These are phyloP conservation scores for Pilophorus perplexus DNA, from an alignment of 2,888 invertebrate genomes.

Conservation along the genomic window DNA sequence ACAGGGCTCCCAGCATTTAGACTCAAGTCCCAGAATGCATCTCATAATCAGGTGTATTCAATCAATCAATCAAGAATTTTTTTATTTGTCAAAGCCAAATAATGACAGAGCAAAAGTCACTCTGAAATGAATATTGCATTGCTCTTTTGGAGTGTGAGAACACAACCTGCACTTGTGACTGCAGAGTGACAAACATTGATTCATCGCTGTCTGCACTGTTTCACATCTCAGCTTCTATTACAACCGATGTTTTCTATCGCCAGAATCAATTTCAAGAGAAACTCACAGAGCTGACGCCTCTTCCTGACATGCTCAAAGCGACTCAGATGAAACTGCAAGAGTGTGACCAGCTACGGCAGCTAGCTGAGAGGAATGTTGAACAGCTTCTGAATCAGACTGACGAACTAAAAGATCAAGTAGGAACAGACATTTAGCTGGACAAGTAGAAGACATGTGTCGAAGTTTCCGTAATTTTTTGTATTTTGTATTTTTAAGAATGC, in stretches of 20 bases:
- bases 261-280: slow-evolving; percentile 69
- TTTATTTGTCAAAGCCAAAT: neutral
- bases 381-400: slow-evolving; percentile 65
- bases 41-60: too few species aligned
- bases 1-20: too few species aligned
- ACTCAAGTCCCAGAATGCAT: too few species aligned
- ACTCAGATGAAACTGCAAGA: slow-evolving; percentile 67
- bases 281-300: slow-evolving; percentile 65
- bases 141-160: too few species aligned
- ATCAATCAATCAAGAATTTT: too few species aligned
- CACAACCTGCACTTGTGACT: too few species aligned
- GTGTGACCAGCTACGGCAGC: slow-evolving; percentile 64
- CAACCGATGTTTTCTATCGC: neutral
- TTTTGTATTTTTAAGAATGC: slow-evolving; percentile 52
- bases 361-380: slow-evolving; percentile 66
- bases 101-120: too few species aligned
- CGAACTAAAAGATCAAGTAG: slow-evolving; percentile 62
- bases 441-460: too few species aligned
- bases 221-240: too few species aligned
- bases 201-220: too few species aligned
- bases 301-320: slow-evolving; percentile 67
- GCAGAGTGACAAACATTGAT: too few species aligned
- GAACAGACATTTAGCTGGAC: neutral
- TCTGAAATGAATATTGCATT: too few species aligned
- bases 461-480: neutral